phyloP scores from a whole-genome alignment of 2,888 invertebrate species.

The Bombyx huttoni region DNA sequence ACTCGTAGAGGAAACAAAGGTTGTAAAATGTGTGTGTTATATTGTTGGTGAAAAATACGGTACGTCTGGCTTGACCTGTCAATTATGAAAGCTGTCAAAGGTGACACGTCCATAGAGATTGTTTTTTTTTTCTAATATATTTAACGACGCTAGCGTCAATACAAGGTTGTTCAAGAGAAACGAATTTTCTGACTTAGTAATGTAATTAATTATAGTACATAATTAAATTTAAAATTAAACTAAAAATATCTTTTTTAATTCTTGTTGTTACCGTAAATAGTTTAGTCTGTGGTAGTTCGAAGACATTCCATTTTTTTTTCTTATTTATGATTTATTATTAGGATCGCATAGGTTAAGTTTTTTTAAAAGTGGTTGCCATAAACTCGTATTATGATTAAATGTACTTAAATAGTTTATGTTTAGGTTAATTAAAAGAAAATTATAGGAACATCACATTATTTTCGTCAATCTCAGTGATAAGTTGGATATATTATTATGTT shows the following conservation, averaged over 20 bases:
- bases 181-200: constrained; percentile 21
- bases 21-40: constrained; percentile 31
- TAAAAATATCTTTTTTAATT: constrained; percentile 24
- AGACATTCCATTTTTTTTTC: constrained; percentile 4
- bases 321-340: constrained; percentile 3
- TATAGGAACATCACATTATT: constrained; percentile 4
- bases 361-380: constrained; percentile 49
- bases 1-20: constrained; percentile 35
- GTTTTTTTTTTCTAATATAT: constrained; percentile 47
- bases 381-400: constrained; percentile 41
- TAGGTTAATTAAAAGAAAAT: constrained; percentile 3
- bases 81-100: constrained; percentile 44
- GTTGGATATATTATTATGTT: constrained; percentile 9
- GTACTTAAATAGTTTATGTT: constrained; percentile 41
- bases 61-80: constrained; percentile 47
- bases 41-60: constrained; percentile 27
- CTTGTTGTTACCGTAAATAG: constrained; percentile 51
- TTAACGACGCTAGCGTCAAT: constrained; percentile 26
- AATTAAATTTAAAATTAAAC: constrained; percentile 7
- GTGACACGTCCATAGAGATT: constrained; percentile 56
- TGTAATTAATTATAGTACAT: neutral
- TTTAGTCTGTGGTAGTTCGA: neutral
- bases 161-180: constrained; percentile 35
- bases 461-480: constrained; percentile 44
- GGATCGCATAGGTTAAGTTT: constrained; percentile 5